Percentiles rank a stretch among this genome's conserved stretches.
These are phyloP conservation scores for Melanotus villosus DNA, from an alignment of 2,888 invertebrate genomes.

Conservation along the genomic window DNA sequence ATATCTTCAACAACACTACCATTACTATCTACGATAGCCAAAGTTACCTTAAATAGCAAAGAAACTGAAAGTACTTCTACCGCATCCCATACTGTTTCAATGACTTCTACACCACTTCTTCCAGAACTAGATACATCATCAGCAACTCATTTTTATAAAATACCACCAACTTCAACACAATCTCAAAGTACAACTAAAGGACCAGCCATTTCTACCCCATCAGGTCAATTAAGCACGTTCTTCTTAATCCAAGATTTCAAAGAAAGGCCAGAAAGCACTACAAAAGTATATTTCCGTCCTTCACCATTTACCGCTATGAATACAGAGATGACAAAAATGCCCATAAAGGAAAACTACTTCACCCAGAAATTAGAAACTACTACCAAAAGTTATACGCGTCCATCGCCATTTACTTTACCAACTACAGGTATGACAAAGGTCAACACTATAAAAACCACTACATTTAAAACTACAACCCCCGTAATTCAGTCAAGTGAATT, in stretches of 20 bases:
- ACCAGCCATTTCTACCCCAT: conserved; percentile 12
- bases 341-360: background rate
- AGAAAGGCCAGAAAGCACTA: conserved; percentile 21
- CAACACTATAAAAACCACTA: no score
- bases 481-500: background rate
- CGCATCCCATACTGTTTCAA: background rate
- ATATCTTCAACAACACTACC: background rate
- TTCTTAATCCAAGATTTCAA: conserved; percentile 31
- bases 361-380: conserved; percentile 21
- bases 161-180: conserved; percentile 32
- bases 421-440: background rate
- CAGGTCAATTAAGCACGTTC: conserved; percentile 33
- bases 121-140: conserved; percentile 40
- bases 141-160: conserved; percentile 35
- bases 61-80: background rate
- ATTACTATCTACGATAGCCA: background rate
- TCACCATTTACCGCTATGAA: background rate
- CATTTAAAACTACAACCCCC: background rate
- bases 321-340: background rate
- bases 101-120: conserved; percentile 26
- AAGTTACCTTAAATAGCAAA: no score
- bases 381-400: conserved; percentile 2
- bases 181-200: conserved; percentile 13
- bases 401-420: background rate
- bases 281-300: conserved; percentile 11